Conservation (phyloP, 2,888 invertebrate species). For the Euspilapteryx auroguttella region DNA sequence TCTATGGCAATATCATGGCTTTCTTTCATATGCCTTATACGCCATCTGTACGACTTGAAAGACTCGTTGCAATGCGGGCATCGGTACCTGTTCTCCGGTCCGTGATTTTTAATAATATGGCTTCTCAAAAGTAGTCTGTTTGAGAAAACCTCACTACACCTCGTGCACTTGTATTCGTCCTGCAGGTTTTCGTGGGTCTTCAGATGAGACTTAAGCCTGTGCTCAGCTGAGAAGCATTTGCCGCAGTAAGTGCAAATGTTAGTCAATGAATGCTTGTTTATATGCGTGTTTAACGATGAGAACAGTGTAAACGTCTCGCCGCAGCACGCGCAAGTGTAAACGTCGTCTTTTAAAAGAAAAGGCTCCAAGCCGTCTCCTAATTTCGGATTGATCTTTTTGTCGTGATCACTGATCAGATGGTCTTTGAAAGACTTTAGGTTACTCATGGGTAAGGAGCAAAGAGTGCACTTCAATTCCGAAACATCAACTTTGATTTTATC, state of each 20-base stretch:
- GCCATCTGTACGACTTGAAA: conserved; percentile 29
- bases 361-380: conserved; percentile 30
- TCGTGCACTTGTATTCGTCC: conserved; percentile 21
- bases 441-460: conserved; percentile 19
- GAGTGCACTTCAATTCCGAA: conserved; percentile 25
- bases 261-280: conserved; percentile 38
- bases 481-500: conserved; percentile 35
- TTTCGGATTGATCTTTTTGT: conserved; percentile 21
- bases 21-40: conserved; percentile 25
- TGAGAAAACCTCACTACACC: conserved; percentile 25
- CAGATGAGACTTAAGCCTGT: conserved; percentile 31
- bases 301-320: conserved; percentile 27
- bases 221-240: conserved; percentile 27
- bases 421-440: conserved; percentile 23
- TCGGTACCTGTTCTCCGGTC: conserved; percentile 17
- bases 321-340: conserved; percentile 27
- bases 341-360: conserved; percentile 20
- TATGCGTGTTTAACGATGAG: conserved; percentile 33
- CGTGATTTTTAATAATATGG: conserved; percentile 23
- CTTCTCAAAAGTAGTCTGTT: conserved; percentile 19
- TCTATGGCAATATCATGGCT: conserved; percentile 28
- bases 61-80: conserved; percentile 32
- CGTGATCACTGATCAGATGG: conserved; percentile 25
- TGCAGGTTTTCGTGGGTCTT: conserved; percentile 16
- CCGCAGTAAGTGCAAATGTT: conserved; percentile 42